These are phyloP conservation scores for Eupsilia transversa DNA, from an alignment of 2,888 invertebrate genomes.

Conservation along the genomic window DNA sequence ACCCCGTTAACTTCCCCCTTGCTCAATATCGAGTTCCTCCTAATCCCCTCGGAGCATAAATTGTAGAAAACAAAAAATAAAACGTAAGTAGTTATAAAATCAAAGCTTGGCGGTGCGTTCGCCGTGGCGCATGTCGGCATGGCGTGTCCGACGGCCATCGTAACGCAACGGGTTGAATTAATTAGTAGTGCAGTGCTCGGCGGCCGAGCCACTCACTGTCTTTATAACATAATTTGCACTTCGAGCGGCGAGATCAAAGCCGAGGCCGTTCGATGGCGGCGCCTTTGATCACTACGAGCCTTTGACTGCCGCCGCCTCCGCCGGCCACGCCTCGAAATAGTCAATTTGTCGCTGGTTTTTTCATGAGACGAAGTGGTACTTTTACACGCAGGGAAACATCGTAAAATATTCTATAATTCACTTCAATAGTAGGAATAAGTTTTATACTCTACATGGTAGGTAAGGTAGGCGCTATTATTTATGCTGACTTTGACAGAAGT, in stretches of 20 bases:
- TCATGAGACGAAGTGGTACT: slow-evolving; percentile 64
- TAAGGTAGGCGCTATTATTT: background rate
- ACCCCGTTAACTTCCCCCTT: slow-evolving; percentile 49
- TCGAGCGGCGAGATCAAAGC: slow-evolving; percentile 90
- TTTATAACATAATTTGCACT: slow-evolving; percentile 91
- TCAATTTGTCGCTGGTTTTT: slow-evolving; percentile 88
- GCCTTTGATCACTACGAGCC: slow-evolving; percentile 89
- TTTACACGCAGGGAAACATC: slow-evolving; percentile 44
- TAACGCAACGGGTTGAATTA: slow-evolving; percentile 85
- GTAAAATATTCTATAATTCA: slow-evolving; percentile 24
- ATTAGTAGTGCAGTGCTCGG: slow-evolving; percentile 86
- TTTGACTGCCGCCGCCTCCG: slow-evolving; percentile 88
- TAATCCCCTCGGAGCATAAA: slow-evolving; percentile 49
- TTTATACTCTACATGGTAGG: slow-evolving; percentile 6
- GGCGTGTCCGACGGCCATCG: slow-evolving; percentile 65
- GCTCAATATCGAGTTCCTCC: slow-evolving; percentile 26
- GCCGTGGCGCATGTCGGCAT: slow-evolving; percentile 47
- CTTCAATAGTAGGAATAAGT: background rate
- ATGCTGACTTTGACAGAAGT: background rate
- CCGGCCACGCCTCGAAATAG: slow-evolving; percentile 88
- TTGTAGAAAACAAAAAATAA: slow-evolving; percentile 55
- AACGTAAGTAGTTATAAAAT: slow-evolving; percentile 50
- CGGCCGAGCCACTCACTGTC: slow-evolving; percentile 88
- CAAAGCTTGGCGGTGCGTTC: slow-evolving; percentile 49
- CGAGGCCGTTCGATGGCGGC: slow-evolving; percentile 86